Evolutionary conservation across 2,888 invertebrate genomes (phyloP).

Genomic region (Tenthredo scrophulariae): DNA sequence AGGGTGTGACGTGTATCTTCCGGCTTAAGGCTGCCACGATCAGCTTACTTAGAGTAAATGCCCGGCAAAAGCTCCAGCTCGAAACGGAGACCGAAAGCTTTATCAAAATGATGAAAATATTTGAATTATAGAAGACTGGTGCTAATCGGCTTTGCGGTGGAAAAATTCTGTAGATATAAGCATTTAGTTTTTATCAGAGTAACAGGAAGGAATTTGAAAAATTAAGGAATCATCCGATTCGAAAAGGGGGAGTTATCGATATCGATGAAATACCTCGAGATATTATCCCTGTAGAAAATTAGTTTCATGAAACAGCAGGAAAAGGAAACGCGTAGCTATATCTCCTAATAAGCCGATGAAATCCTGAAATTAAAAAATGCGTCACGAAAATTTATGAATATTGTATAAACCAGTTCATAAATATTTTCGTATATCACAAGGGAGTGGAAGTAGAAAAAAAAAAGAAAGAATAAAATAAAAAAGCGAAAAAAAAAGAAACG

Average conservation of each 20-base stretch:
- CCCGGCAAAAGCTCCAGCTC: conserved; percentile 5
- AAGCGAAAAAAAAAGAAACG: neutral
- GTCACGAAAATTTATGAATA: conserved; percentile 36
- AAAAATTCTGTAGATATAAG: neutral
- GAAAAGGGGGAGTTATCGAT: neutral
- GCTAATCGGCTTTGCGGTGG: conserved; percentile 7
- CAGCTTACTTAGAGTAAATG: conserved; percentile 39
- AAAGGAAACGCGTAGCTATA: neutral
- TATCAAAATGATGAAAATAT: conserved; percentile 30
- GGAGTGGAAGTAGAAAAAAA: neutral
- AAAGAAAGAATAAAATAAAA: neutral
- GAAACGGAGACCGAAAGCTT: conserved; percentile 2
- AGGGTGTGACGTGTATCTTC: conserved; percentile 41
- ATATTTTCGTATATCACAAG: conserved; percentile 27
- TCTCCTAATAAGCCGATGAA: neutral
- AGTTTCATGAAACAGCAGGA: neutral
- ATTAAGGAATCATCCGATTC: neutral
- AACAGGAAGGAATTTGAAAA: neutral
- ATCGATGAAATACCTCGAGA: neutral
- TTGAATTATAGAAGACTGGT: conserved; percentile 32
- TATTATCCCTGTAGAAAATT: neutral
- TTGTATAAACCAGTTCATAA: conserved; percentile 27
- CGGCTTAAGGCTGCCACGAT: conserved; percentile 39
- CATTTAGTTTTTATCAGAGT: neutral
- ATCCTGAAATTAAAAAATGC: conserved; percentile 32